phyloP scores from a whole-genome alignment of 1,140 invertebrate species.

The Orchesella cincta region DNA sequence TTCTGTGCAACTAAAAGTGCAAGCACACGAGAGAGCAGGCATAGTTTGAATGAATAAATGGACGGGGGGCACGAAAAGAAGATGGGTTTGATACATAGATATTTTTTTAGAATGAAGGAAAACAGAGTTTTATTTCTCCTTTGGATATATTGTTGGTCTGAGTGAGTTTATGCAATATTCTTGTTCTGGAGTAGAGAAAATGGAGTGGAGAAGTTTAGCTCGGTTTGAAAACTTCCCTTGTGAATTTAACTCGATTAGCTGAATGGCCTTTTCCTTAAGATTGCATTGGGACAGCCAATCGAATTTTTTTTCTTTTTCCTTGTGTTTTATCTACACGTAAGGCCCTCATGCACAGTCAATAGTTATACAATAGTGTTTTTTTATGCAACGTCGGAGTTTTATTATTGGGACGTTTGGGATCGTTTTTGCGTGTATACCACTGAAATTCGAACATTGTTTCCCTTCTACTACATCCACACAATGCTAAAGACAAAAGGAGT shows the following conservation, averaged over 20 bases:
- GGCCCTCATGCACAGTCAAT: neutral
- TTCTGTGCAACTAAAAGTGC: slow-evolving; percentile 19
- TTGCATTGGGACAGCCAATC: slow-evolving; percentile 14
- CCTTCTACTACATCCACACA: neutral
- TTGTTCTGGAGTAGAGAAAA: neutral
- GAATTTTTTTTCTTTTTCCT: slow-evolving; percentile 7
- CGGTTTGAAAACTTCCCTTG: neutral
- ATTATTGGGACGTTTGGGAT: slow-evolving; percentile 12
- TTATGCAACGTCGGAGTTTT: slow-evolving; percentile 17
- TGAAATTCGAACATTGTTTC: neutral
- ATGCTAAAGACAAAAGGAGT: neutral
- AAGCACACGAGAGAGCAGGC: neutral
- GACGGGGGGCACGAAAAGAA: slow-evolving; percentile 1
- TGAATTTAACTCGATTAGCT: slow-evolving; percentile 22
- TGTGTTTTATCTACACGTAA: neutral
- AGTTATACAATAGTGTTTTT: neutral
- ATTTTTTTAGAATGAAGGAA: neutral
- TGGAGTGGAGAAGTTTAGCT: neutral
- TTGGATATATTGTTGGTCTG: neutral
- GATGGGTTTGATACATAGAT: too few species aligned
- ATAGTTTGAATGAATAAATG: neutral
- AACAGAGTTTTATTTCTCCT: neutral
- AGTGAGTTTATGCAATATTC: neutral
- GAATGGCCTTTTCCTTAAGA: slow-evolving; percentile 19
- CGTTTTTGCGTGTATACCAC: neutral